Base-by-base conservation (phyloP, 2,888 invertebrate species). In the Morpho helenor region DNA sequence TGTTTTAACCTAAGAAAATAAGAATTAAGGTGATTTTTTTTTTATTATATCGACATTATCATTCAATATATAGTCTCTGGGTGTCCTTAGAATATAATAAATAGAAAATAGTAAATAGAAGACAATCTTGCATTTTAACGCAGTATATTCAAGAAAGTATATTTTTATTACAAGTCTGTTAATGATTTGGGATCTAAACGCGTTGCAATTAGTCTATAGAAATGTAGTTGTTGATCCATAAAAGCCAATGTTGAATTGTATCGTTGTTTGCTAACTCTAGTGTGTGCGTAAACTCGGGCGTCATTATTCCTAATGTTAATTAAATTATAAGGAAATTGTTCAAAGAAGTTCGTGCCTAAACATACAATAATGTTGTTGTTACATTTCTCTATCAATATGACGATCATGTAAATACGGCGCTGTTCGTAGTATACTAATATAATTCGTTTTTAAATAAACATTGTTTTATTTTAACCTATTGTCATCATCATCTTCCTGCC, bases 371-470 rank as follows among this genome's bases (percentile, higher is more conserved):
- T 84, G 81, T 84, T 82, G 78, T 87, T 84, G 90, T 90, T 90
- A 89, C 89, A 89, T 90, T 89, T 90, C 89, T 84, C 83, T 88
- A 87, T 86, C 89, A 89, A 89, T 89, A 89, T 88, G 80, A 84
- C 80, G 82, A 86, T 82, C 80, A 85, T 89, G 88, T 89, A 88
- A 85, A 87, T 89, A 87, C 87, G 86, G 84, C 88, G 87, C 90
- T 87, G 89, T 90, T 89, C 87, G 89, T 89, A 89, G 87, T 85
- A 84, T 84, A 82, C 82, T 86, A 83, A 77, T 88, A 87, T 87
- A 87, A 85, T 80, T 80, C 80, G 85, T 88, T 87, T 88, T 87
- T 80, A 79, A 74, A 71, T 79, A 77, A 72, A 68, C 60, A 63
- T 72, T 65, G 72, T 83, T 84, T 84, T 75, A 80, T 80, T 87